Conservation (phyloP, 2,888 invertebrate species). For the Trichacis sp. region DNA sequence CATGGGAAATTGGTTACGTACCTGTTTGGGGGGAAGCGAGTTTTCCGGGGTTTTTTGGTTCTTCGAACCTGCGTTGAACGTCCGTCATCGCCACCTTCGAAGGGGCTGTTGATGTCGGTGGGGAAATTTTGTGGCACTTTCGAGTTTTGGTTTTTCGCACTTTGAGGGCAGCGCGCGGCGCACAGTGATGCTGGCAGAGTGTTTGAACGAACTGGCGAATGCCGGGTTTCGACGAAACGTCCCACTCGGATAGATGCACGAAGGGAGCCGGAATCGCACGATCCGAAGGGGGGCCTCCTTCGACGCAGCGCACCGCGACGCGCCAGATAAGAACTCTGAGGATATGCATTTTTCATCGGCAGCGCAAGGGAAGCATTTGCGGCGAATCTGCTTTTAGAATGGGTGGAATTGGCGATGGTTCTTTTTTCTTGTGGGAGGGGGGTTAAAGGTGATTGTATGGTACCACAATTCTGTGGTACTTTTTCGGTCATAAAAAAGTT, state of each 20-base stretch:
- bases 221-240: constrained; percentile 52
- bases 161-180: no score
- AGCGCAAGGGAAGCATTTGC: background rate
- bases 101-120: no score
- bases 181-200: constrained; percentile 49
- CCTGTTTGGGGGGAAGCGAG: constrained; percentile 56
- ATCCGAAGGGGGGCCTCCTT: constrained; percentile 4
- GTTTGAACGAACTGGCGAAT: constrained; percentile 61
- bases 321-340: constrained; percentile 12
- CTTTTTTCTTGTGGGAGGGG: no score
- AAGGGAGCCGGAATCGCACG: constrained; percentile 48
- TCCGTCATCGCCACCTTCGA: constrained; percentile 57
- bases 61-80: constrained; percentile 54
- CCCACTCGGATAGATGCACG: constrained; percentile 49
- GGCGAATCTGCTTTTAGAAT: no score
- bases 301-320: constrained; percentile 7
- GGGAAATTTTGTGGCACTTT: no score
- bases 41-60: constrained; percentile 48
- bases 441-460: no score
- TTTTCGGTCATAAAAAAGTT: no score
- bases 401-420: no score
- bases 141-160: no score
- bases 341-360: background rate
- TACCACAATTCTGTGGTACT: no score
- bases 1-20: no score